phyloP scores from a whole-genome alignment of 2,888 invertebrate species.

The Cheilosia vulpina region DNA sequence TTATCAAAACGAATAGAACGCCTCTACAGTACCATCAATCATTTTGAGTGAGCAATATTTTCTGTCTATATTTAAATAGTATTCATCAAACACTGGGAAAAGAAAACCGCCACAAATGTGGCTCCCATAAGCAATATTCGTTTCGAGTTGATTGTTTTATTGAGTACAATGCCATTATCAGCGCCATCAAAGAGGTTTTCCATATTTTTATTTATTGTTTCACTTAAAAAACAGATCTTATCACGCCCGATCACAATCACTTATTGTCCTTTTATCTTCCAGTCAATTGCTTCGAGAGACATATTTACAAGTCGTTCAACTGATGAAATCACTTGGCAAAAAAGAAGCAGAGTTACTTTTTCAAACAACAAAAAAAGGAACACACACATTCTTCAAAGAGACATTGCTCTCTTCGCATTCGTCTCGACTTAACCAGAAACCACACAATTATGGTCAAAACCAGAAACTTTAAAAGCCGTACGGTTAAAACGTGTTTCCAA shows the following conservation, averaged over 20 bases:
- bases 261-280: slow-evolving; percentile 39
- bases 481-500: slow-evolving; percentile 70
- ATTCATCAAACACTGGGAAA: slow-evolving; percentile 12
- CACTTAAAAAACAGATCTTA: slow-evolving; percentile 32
- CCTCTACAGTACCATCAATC: too few relatives aligned
- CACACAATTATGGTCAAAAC: slow-evolving; percentile 61
- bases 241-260: slow-evolving; percentile 53
- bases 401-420: slow-evolving; percentile 45
- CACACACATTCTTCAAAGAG: slow-evolving; percentile 33
- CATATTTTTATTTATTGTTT: slow-evolving; percentile 4
- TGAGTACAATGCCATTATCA: slow-evolving; percentile 8
- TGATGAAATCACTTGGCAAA: slow-evolving; percentile 36
- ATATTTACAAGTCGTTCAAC: slow-evolving; percentile 64
- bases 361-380: slow-evolving; percentile 14
- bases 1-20: too few relatives aligned
- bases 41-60: too few relatives aligned
- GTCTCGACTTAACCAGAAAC: slow-evolving; percentile 41
- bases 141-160: slow-evolving; percentile 35
- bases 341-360: background rate
- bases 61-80: background rate
- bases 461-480: slow-evolving; percentile 60
- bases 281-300: slow-evolving; percentile 22
- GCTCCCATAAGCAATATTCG: slow-evolving; percentile 34
- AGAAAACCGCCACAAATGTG: slow-evolving; percentile 14
- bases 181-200: slow-evolving; percentile 20